Conservation (phyloP, 2,888 invertebrate genomes). For the Caenorhabditis becei region DNA sequence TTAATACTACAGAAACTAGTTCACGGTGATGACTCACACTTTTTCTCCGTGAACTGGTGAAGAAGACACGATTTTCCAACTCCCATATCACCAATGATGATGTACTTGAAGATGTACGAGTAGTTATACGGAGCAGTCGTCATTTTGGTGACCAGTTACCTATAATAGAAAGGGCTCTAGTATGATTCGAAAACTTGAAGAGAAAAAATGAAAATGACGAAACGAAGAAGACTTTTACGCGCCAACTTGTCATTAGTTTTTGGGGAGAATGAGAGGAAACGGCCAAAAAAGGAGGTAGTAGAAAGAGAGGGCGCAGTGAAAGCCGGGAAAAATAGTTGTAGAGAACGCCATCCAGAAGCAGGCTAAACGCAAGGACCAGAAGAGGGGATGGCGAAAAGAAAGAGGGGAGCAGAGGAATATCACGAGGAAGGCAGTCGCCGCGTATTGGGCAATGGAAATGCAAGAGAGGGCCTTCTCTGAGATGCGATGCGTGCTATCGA, state of each 20-base stretch:
- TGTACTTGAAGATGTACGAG: constrained; percentile 99
- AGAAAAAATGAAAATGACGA: neutral
- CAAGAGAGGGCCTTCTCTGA: constrained; percentile 28
- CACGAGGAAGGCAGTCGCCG: constrained; percentile 45
- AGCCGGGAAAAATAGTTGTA: constrained; percentile 6
- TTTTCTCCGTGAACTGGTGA: constrained; percentile 99
- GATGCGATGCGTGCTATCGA: constrained; percentile 52
- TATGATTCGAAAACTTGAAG: neutral
- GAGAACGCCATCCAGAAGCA: constrained; percentile 22
- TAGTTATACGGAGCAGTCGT: constrained; percentile 98
- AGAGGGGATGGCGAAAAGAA: constrained; percentile 15
- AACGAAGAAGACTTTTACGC: constrained; percentile 18
- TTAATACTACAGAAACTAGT: neutral
- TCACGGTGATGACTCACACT: constrained; percentile 88
- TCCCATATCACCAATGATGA: constrained; percentile 99
- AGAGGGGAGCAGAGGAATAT: constrained; percentile 38
- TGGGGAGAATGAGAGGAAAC: neutral
- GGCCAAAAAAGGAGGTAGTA: neutral
- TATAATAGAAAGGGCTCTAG: constrained; percentile 36
- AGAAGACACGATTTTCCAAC: constrained; percentile 99
- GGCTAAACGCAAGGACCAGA: neutral
- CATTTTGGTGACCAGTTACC: constrained; percentile 62
- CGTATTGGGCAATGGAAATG: constrained; percentile 7
- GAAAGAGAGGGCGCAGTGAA: constrained; percentile 29
- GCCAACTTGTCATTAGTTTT: constrained; percentile 51